Evolutionary conservation across 2,797 vertebrate species (phyloP).

Genomic region (Dermochelys coriacea): DNA sequence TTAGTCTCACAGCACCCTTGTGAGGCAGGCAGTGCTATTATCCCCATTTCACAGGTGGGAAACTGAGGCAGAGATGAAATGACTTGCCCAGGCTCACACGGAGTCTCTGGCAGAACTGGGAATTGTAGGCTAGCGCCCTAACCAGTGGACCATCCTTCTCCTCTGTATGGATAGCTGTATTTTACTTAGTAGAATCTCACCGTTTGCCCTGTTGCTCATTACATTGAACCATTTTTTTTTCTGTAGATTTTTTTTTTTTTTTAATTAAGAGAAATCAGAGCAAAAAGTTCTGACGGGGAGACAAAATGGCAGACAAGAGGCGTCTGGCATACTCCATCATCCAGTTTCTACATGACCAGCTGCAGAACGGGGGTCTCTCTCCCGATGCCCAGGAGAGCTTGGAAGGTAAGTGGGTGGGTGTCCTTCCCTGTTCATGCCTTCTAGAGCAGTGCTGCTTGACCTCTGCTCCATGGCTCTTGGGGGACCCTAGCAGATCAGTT

Average conservation of each 20-base stretch:
- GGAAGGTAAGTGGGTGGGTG: constrained; percentile 85
- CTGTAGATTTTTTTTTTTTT: not conserved
- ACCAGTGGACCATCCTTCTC: accelerated
- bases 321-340: constrained; percentile 95
- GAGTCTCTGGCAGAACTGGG: accelerated
- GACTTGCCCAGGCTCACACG: not conserved
- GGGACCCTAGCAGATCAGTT: accelerated
- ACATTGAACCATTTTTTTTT: accelerated
- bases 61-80: not conserved
- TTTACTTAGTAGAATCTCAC: not conserved
- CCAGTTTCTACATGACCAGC: constrained; percentile 93
- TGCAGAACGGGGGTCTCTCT: constrained; percentile 86
- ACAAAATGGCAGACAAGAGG: constrained; percentile 93
- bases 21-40: not conserved
- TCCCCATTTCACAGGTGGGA: accelerated
- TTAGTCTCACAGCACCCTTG: not conserved
- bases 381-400: constrained; percentile 95
- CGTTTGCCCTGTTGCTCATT: accelerated
- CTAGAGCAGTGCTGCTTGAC: not conserved
- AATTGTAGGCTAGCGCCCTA: not conserved
- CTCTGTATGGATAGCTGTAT: accelerated
- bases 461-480: accelerated
- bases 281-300: not conserved
- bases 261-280: not conserved
- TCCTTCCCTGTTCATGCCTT: accelerated